Conservation (phyloP, 2,888 invertebrate genomes). For the Protodeltote pygarga region DNA sequence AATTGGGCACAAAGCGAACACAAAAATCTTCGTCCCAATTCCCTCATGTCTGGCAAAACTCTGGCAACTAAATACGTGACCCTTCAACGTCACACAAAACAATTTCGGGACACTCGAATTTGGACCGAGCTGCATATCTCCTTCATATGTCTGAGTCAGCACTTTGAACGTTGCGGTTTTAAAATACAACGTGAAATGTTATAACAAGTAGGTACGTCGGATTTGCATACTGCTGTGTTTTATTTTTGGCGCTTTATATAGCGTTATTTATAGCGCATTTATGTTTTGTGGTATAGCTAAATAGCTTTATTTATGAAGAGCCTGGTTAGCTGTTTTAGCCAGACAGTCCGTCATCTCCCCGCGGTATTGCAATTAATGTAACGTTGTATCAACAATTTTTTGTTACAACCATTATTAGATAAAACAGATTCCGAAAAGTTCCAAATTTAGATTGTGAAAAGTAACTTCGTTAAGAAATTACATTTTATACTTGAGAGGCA, state of each 20-base stretch:
- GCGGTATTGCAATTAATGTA: too few species aligned
- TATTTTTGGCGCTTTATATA: not conserved
- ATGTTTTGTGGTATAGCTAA: too few species aligned
- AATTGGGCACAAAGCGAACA: constrained; percentile 32
- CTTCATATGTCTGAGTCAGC: constrained; percentile 28
- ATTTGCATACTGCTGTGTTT: constrained; percentile 14
- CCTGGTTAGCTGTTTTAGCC: too few species aligned
- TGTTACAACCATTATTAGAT: too few species aligned
- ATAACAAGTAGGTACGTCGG: constrained; percentile 7
- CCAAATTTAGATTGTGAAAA: too few species aligned
- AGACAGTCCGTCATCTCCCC: too few species aligned
- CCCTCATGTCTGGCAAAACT: constrained; percentile 34
- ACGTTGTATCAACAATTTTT: too few species aligned
- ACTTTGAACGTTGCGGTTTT: constrained; percentile 15
- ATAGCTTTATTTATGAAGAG: too few species aligned
- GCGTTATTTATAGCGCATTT: constrained; percentile 5
- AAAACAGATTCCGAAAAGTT: too few species aligned
- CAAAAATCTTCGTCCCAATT: constrained; percentile 37
- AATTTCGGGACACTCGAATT: constrained; percentile 44
- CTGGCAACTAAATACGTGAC: constrained; percentile 47
- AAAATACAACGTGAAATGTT: constrained; percentile 20
- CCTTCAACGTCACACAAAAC: constrained; percentile 49
- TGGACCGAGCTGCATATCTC: constrained; percentile 32
- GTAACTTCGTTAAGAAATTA: too few species aligned
- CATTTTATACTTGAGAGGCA: too few species aligned